These are phyloP conservation scores for Chloroclystis v-ata DNA, from an alignment of 2,888 invertebrate genomes.

Conservation along the genomic window DNA sequence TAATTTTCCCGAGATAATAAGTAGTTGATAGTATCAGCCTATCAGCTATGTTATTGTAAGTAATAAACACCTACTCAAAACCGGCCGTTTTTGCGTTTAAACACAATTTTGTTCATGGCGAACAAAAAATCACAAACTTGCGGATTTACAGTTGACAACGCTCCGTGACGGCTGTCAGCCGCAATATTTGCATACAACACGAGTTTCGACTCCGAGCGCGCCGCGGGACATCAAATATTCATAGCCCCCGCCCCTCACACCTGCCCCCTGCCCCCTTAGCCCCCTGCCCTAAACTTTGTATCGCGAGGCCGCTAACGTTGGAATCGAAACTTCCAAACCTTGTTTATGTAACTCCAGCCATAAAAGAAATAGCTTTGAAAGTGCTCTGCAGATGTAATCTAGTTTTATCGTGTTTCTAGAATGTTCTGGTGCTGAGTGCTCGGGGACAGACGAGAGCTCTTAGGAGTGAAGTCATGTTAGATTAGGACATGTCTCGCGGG, in stretches of 20 bases:
- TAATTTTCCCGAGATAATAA: no score
- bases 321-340: background rate
- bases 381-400: background rate
- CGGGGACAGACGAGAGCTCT: background rate
- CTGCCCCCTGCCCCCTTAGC: constrained; percentile 32
- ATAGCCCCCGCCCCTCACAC: constrained; percentile 44
- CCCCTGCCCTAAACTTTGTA: constrained; percentile 17
- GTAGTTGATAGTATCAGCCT: no score
- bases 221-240: constrained; percentile 60
- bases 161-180: constrained; percentile 20
- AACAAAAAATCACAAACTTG: no score
- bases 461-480: background rate
- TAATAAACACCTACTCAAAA: no score
- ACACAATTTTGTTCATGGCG: background rate
- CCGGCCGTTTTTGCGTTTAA: no score
- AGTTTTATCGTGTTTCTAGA: background rate
- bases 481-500: background rate
- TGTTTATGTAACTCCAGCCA: background rate
- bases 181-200: constrained; percentile 44
- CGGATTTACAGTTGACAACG: no score
- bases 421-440: background rate
- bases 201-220: constrained; percentile 37
- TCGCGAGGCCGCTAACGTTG: constrained; percentile 12
- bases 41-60: background rate
- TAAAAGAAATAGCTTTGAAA: background rate